A percentile compares a stretch with the other conserved stretches of the same genome.
Evolutionary conservation across 2,797 vertebrate species (phyloP).

Genomic region (Dendrocincla tyrannina): DNA sequence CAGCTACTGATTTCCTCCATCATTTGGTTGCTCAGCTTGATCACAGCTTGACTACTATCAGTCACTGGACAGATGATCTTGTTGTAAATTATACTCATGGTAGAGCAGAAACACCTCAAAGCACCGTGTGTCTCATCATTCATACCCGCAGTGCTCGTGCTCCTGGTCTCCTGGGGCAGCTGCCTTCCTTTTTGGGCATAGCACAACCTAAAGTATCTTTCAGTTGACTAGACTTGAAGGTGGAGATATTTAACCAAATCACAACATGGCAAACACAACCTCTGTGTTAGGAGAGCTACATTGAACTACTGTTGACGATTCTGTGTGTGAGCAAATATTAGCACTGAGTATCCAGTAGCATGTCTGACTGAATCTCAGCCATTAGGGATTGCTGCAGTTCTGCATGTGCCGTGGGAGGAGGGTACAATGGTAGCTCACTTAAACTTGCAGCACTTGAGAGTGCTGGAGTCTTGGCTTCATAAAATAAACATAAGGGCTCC

Average conservation of each 20-base stretch:
- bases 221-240: background rate
- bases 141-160: rapidly evolving
- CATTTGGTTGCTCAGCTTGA: background rate
- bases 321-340: conserved; percentile 32
- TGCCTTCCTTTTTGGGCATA: background rate
- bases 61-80: background rate
- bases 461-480: background rate
- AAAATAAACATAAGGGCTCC: conserved; percentile 48
- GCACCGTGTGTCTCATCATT: background rate
- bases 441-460: background rate
- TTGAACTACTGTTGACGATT: background rate
- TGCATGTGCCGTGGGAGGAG: background rate
- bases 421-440: conserved; percentile 2
- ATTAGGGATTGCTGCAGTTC: background rate
- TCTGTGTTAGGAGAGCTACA: conserved; percentile 4
- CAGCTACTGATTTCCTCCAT: background rate
- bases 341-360: conserved; percentile 8
- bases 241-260: conserved; percentile 22
- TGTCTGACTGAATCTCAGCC: background rate
- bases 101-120: background rate
- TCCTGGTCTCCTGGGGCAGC: background rate
- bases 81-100: background rate
- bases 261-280: conserved; percentile 47
- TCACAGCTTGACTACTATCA: background rate
- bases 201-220: background rate